Evolutionary conservation across 2,888 invertebrate genomes (phyloP), one percentile per base, ranked within the genome.

Genomic region (Cerceris ruficornis): DNA sequence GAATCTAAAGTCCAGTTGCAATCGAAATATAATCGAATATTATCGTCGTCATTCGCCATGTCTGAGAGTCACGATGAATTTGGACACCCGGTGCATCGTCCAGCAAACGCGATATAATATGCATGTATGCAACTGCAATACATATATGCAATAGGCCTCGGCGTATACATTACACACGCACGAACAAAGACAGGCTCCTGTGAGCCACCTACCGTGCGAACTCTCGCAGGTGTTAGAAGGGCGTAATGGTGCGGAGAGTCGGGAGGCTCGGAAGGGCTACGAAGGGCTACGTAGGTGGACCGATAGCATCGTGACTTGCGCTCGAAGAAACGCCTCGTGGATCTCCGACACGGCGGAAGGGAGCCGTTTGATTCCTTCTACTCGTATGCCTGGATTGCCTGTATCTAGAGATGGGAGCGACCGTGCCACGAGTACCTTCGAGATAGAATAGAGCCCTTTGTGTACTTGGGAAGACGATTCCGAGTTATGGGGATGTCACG

Each of bases 191-290:
- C 28, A 28, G 28, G 28, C 28, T 28, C 28, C 28, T 28, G 71
- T 70, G 49, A 83, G 76, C 75, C 81, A 85, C 81, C 87, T 81
- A 81, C 80, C 86, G 84, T 86, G 87, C 80, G 85, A 88, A 88
- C 80, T 79, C 82, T 82, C 77, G 84, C 87, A 86, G 86, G 86
- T 86, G 86, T 87, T 77, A 67, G 76, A 55, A 75, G 68, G 69
- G 55, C 62, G 72, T 50, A 58, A 54, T 57, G 72, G 54, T 54
- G 60, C 28, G 50, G 61, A 50, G 41, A 0, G 59, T 7, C 9
- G 42, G 54, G 62, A 17, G 39, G 59, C 15, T 46, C 46, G n/a
- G 54, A 41, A 41, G 39, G 14, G 14, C 13, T 28, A 28, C 28
- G 11, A 50, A 43, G 42, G 41, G 50, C 50, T 57, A 61, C 61